Evolutionary conservation across 1,140 invertebrate genomes (phyloP).

Genomic region (Gonioctena quinquepunctata): DNA sequence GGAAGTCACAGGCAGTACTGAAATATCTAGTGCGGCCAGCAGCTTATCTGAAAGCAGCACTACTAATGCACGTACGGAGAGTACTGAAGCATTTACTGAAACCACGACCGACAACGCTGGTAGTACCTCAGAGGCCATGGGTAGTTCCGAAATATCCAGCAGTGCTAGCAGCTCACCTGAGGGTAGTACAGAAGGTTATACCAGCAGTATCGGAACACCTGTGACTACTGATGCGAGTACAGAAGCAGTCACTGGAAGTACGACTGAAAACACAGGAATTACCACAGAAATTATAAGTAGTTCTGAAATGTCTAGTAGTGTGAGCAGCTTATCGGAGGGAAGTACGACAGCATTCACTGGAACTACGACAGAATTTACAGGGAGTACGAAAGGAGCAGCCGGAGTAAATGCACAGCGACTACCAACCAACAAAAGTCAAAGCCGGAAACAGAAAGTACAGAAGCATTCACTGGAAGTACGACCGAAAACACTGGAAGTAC

Average conservation of each 20-base stretch:
- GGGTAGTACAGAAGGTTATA: conserved; percentile 16
- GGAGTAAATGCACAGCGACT: conserved; percentile 12
- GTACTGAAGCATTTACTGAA: conserved; percentile 15
- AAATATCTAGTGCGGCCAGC: neutral
- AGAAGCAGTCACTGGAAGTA: conserved; percentile 11
- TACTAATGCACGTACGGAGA: conserved; percentile 8
- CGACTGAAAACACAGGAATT: conserved; percentile 14
- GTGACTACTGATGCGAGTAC: neutral
- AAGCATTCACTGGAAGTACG: conserved; percentile 10
- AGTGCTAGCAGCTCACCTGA: conserved; percentile 6
- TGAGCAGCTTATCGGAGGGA: neutral
- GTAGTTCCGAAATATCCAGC: neutral
- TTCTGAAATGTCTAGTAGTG: no score
- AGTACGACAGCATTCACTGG: conserved; percentile 25
- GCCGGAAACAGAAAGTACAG: conserved; percentile 20
- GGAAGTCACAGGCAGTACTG: conserved; percentile 7
- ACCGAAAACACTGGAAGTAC: conserved; percentile 14
- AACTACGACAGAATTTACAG: conserved; percentile 22
- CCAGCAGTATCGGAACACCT: conserved; percentile 18
- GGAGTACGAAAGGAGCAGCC: neutral
- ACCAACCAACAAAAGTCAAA: conserved; percentile 14
- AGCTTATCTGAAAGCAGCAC: conserved; percentile 14
- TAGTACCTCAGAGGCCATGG: conserved; percentile 13
- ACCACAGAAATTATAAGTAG: conserved; percentile 16
- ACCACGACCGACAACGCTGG: conserved; percentile 15